A percentile compares a stretch with the other conserved stretches of the same genome.
These are phyloP conservation scores for Esox masquinongy DNA, from an alignment of 2,797 vertebrate species.

Conservation along the genomic window DNA sequence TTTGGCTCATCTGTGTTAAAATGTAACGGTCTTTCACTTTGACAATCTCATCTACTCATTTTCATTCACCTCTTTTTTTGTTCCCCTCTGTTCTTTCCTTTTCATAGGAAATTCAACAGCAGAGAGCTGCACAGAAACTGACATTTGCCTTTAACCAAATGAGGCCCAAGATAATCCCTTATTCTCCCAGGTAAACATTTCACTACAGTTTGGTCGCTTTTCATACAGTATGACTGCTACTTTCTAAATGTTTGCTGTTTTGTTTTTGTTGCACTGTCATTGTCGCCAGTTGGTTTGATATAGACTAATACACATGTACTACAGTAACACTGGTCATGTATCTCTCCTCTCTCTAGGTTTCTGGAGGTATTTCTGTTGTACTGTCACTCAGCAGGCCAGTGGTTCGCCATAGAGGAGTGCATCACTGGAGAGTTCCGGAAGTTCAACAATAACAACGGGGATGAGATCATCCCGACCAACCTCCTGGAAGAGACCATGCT, in stretches of 20 bases:
- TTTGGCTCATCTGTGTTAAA: too few species aligned
- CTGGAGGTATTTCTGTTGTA: constrained; percentile 96
- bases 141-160: constrained; percentile 98
- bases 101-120: constrained; percentile 95
- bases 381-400: constrained; percentile 98
- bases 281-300: not conserved
- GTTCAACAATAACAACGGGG: constrained; percentile 99
- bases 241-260: not conserved
- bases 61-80: too few species aligned
- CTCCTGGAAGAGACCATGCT: constrained; percentile 97
- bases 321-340: not conserved
- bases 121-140: constrained; percentile 96
- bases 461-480: constrained; percentile 95
- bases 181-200: constrained; percentile 87
- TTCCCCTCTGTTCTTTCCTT: too few species aligned
- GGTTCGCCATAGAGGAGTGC: constrained; percentile 98
- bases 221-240: not conserved
- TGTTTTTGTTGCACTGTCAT: not conserved
- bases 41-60: too few species aligned
- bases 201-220: not conserved
- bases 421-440: constrained; percentile 98
- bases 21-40: too few species aligned
- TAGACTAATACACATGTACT: not conserved
- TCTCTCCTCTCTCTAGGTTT: constrained; percentile 76
- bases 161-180: constrained; percentile 95